phyloP scores from a whole-genome alignment of 2,888 invertebrate species.

The Catotricha subobsoleta region DNA sequence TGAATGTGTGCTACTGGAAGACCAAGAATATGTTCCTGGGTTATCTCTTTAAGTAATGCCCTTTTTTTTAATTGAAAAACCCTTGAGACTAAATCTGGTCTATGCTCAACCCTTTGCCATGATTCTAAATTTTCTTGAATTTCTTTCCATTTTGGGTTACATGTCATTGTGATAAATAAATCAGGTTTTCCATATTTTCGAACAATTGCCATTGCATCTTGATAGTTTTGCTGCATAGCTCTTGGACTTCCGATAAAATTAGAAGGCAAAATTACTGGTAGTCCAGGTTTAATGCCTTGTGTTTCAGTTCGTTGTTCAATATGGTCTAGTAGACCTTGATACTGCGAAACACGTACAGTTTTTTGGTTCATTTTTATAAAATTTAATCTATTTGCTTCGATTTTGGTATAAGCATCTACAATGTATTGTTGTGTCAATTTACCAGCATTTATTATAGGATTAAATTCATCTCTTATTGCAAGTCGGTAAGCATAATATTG shows the following conservation, averaged over 20 bases:
- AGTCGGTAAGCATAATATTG: neutral
- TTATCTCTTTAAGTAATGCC: neutral
- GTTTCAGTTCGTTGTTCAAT: slow-evolving; percentile 15
- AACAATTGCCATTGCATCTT: slow-evolving; percentile 10
- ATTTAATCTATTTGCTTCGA: slow-evolving; percentile 19
- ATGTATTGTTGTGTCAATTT: slow-evolving; percentile 19
- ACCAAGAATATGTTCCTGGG: slow-evolving; percentile 8
- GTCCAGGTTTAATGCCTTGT: slow-evolving; percentile 12
- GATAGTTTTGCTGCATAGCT: slow-evolving; percentile 13
- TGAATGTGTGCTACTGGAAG: slow-evolving; percentile 4
- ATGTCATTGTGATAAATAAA: slow-evolving; percentile 10
- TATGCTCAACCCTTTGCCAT: slow-evolving; percentile 6
- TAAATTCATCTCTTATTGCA: slow-evolving; percentile 10
- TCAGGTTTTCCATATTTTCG: slow-evolving; percentile 11
- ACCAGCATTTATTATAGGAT: slow-evolving; percentile 14
- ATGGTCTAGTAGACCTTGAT: slow-evolving; percentile 20
- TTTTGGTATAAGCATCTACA: slow-evolving; percentile 23
- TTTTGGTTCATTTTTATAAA: slow-evolving; percentile 19
- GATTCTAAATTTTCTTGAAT: neutral
- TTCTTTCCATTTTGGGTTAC: slow-evolving; percentile 10
- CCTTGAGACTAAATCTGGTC: slow-evolving; percentile 10
- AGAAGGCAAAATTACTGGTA: slow-evolving; percentile 11
- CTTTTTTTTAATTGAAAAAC: slow-evolving; percentile 12
- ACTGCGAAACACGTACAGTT: slow-evolving; percentile 16
- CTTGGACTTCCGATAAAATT: slow-evolving; percentile 12